Evolutionary conservation across 2,888 invertebrate genomes (phyloP), one percentile per base, ranked within the genome.

Genomic region (Patella pellucida): DNA sequence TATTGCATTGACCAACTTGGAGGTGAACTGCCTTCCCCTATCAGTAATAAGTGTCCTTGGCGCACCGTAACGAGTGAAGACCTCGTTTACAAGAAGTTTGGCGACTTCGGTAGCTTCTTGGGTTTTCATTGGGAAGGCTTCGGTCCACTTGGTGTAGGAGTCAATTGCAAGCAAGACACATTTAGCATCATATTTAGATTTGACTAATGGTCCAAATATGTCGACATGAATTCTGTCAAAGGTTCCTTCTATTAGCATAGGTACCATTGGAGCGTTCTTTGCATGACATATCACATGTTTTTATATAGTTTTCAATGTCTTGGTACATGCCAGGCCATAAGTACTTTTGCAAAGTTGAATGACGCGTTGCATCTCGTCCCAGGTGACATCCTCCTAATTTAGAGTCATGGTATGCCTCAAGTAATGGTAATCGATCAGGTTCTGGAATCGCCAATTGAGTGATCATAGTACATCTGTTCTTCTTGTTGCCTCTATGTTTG

Each of bases 11-110:
- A 79, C 74, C 15, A 79, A 5, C 1, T 70, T 67, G 4, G 79
- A 79, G 52, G 78, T 69, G 52, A 81, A 79, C 31, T 79, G 75
- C 14, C 54, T n/a, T 23, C 79, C 81, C 71, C 77, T 74, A 23
- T 81, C 79, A 19, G 75, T 78, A 50, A n/a, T n/a, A n/a, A n/a
- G n/a, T n/a, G n/a, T n/a, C n/a, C n/a, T n/a, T n/a, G n/a, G n/a
- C n/a, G n/a, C n/a, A n/a, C n/a, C n/a, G n/a, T n/a, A 77, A 9
- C 77, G 41, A 23, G 76, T 77, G 51, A 81, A 76, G 31, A 76
- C 68, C 15, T 71, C 67, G 15, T 41, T 41, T 51, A 54, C 72
- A 2, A 76, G 41, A 15, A 54, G 54, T 4, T 67, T 50, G 16
- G 76, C 76, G 4, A 76, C 70, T 69, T 73, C 73, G 27, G 19